These are phyloP conservation scores for Macropus fuliginosus DNA, from an alignment of 2,797 vertebrate species.

Conservation along the genomic window DNA sequence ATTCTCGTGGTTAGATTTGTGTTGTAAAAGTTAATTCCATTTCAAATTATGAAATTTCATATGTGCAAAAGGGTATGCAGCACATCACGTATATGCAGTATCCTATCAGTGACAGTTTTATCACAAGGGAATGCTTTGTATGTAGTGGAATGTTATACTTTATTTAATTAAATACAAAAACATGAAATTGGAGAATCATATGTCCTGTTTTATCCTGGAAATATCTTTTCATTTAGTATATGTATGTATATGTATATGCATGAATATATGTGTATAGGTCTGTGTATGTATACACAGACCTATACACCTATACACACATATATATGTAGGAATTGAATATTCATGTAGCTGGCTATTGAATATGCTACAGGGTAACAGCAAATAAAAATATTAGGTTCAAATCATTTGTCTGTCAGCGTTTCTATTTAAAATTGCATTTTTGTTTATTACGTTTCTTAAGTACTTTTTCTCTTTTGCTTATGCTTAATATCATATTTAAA, in stretches of 20 bases:
- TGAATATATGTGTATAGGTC: too few species aligned
- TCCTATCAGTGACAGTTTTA: conserved; percentile 3
- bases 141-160: conserved; percentile 9
- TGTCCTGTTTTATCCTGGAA: conserved; percentile 47
- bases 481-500: conserved; percentile 12
- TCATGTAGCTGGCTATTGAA: neutral
- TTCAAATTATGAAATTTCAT: neutral
- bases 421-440: conserved; percentile 27
- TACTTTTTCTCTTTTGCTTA: neutral
- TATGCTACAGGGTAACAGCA: neutral
- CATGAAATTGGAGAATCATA: neutral
- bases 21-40: neutral
- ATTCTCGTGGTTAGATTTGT: neutral
- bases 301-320: too few species aligned
- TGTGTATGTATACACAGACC: too few species aligned
- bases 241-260: too few species aligned
- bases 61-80: neutral
- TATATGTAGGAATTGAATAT: conserved; percentile 31
- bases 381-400: conserved; percentile 22
- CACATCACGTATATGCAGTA: neutral
- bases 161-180: conserved; percentile 41
- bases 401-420: conserved; percentile 7
- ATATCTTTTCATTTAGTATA: conserved; percentile 48
- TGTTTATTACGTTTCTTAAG: conserved; percentile 5
- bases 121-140: neutral